Evolutionary conservation across 2,797 vertebrate species (phyloP), one percentile per base, ranked within the genome.

Genomic region (Lophura swinhoii): DNA sequence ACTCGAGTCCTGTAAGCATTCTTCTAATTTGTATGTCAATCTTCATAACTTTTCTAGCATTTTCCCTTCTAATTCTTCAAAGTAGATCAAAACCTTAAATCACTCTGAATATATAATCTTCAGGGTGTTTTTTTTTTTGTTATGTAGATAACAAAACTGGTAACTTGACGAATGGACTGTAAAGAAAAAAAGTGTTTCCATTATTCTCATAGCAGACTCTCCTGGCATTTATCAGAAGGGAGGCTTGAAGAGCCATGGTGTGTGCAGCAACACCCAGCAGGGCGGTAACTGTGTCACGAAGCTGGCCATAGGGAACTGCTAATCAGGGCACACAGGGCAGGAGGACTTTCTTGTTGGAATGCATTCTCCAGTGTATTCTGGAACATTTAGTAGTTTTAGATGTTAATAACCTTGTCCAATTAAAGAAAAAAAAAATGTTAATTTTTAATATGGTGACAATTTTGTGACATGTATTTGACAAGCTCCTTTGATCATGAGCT

Each of bases 401-500:
- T 63, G 56, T 43, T 48, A 89, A 84, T 94, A 95, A 79, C 23
- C 8, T n/a, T 77, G 83, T 12, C 28, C n/a, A 87, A 63, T 81
- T 1, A 22, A 39, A 81, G 74, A 17, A 44, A 24, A 35, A 71
- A 53, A 41, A 12, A 2, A 4, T 6, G 31, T 86, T 90, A 23
- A 43, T 91, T 87, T 94, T 91, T 77, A 70, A 83, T 39, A 26
- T n/a, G 49, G 33, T 67, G 87, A 96, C 73, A 80, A 41, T 76
- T 95, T 82, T 77, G 24, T 91, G 83, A 64, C 75, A 55, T 77
- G 58, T 77, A 35, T 70, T 92, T 94, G 91, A 84, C 84, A 94
- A 80, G 49, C 44, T 48, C 4, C 78, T 96, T 96, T 95, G 91
- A 94, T 96, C 91, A 73, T n/a, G 39, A 90, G 46, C 46, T 82